Evolutionary conservation across 2,113 vertebrate species (phyloP), one percentile per base, ranked within the genome.

Genomic region (Stigmatopora argus): DNA sequence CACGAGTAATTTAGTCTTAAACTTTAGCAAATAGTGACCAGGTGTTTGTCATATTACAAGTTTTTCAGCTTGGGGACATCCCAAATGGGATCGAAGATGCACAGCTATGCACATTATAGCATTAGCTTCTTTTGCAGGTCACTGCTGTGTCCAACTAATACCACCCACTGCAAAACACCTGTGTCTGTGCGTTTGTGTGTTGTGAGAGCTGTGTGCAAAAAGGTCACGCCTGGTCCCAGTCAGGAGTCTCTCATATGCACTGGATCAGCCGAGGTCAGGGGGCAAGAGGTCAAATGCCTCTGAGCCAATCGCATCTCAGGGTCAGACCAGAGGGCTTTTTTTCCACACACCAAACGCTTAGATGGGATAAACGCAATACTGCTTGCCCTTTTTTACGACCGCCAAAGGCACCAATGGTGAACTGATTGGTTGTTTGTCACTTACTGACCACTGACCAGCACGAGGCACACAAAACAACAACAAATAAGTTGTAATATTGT

Each of bases 211-310:
- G 64, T 59, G 53, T 62, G 66, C 38, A 71, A 80, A 74, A 80
- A 67, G 82, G 73, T 77, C 68, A 75, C 11, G 68, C 31, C 75
- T 62, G 79, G 81, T 83, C 76, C 78, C 76, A 84, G 80, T 86
- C 77, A 80, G 84, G 79, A 82, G 80, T 84, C 81, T 83, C 85
- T 86, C 84, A 85, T 82, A 87, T 81, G 81, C 81, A 87, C 76
- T 78, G 72, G 85, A 85, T 87, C 80, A 89, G 83, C 80, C 76
- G 17, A 52, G 83, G 78, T 84, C 77, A 65, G 3, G 10, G 59
- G 81, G 75, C 79, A 61, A 78, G 70, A 35, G 83, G 78, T 78
- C 76, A 70, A 77, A 69, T 15, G 62, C 66, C 49, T 77, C 73
- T 72, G 71, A 82, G 73, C 83, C 77, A 83, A 83, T 84, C 83